Evolutionary conservation across 92 coral and sea anemone species (phyloP), one percentile per base, ranked within the genome.

Genomic region (Metridium senile): DNA sequence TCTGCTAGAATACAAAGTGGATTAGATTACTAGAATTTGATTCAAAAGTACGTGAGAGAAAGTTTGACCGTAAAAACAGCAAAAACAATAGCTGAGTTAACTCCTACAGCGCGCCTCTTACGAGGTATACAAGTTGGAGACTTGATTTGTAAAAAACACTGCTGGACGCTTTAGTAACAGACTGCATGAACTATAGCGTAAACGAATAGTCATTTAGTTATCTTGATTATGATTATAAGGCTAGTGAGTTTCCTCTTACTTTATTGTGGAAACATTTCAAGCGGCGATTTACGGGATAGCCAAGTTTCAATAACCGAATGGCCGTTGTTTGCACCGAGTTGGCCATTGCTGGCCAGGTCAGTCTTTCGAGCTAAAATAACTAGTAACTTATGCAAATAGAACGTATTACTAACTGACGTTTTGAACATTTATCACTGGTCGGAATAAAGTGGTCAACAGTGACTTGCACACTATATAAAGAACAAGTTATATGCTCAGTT

Each of bases 101-200:
- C 25, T 21, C 59, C 20, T 2, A 21, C 59, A 13, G 59, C 17
- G 20, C 2, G 23, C 20, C 3, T 54, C 16, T 54, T 2, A 13
- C 20, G 59, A 54, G 4, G 25, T 21, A 54, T 3, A 21, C 21
- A 4, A 16, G 23, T 19, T 54, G 6, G 16, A 54, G 17, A 54
- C 21, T 21, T 54, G 3, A 19, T 20, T 21, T 39, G 49, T 39
- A 39, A 39, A 54, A 54, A 13, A 22, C 75, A 1, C 75, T 21
- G 75, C 23, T 22, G 62, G 75, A 32, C 30, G 75, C 62, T 70
- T 26, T 51, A 13, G 45, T 39, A 70, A 70, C 63, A 70, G 47
- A 39, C 75, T 49, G 25, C 25, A 21, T 54, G 59, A 21, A 54
- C 59, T 13, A 54, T 21, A 54, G 21, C 2, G 25, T 16, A 9